phyloP scores from a whole-genome alignment of 2,888 invertebrate species.

The Elmis aenea region DNA sequence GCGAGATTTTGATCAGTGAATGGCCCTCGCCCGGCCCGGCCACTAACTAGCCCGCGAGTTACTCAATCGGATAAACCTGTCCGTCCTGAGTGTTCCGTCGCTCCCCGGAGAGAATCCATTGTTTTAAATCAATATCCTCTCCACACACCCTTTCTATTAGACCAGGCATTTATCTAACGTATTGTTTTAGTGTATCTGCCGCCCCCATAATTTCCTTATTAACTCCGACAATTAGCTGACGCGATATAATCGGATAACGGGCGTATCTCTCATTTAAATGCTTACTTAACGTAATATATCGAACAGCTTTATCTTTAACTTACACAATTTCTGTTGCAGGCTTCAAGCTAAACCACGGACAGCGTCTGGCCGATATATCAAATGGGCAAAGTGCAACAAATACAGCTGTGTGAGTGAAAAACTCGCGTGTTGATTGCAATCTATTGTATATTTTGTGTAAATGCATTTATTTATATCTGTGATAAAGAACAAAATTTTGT shows the following conservation, averaged over 20 bases:
- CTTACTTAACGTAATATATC: constrained; percentile 1
- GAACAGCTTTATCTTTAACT: too few species aligned
- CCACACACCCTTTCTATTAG: constrained; percentile 32
- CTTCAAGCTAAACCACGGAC: too few species aligned
- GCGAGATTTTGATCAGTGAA: constrained; percentile 68
- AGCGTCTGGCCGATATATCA: too few species aligned
- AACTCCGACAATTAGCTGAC: constrained; percentile 14
- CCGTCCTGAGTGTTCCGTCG: constrained; percentile 21
- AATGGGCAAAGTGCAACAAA: constrained; percentile 46
- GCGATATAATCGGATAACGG: constrained; percentile 9
- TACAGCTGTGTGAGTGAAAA: constrained; percentile 25
- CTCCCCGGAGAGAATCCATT: constrained; percentile 35
- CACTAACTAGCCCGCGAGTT: constrained; percentile 38
- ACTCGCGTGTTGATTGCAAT: constrained; percentile 36
- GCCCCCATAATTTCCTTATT: constrained; percentile 8
- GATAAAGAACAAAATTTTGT: constrained; percentile 45
- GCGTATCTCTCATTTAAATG: constrained; percentile 5
- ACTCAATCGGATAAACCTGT: constrained; percentile 39
- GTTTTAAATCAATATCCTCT: constrained; percentile 38
- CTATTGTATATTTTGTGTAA: constrained; percentile 47
- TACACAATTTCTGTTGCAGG: too few species aligned
- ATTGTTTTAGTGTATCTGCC: constrained; percentile 18
- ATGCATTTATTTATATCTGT: constrained; percentile 51
- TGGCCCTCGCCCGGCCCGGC: constrained; percentile 52
- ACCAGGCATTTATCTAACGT: constrained; percentile 23